Base-by-base conservation (phyloP, 2,888 invertebrate species). In the Brachypterus glaber region DNA sequence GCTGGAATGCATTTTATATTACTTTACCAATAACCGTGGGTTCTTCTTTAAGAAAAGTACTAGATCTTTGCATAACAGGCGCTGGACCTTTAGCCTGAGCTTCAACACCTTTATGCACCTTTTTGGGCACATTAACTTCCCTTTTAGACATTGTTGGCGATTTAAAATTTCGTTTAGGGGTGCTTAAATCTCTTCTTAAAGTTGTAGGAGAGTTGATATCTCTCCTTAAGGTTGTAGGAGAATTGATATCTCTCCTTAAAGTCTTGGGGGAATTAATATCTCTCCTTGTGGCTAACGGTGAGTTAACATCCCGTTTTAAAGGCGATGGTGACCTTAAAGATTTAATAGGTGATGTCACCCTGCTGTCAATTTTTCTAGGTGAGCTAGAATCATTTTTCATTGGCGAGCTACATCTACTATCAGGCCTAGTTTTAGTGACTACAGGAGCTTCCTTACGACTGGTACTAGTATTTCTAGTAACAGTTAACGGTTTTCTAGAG, bases 21-120 rank as follows among this genome's bases (percentile, higher is more conserved):
- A 59, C 52, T 50, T 69, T 73, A 37, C 70, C 70, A 43, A 76
- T 59, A 55, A 77, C 68, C 13, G 78, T 80, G 1, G 82, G 82
- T 59, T 82, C 82, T 48, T 83, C 83, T 59, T 82, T 82, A 12
- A 81, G 63, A 55, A 83, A 83, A 1, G 84, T 84, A 12, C 78
- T 79, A 0, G 83, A 84, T 30, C 83, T 71, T 44, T 71, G 70
- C 68, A 76, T 69, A 7, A 50, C 45, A 12, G 53, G 48, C 16
- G 46, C 41, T 29, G 50, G 52, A 30, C 33, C 31, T 15, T 30
- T 35, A 5, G 30, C 30, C 18, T 16, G 30, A 8, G 35, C 40
- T 12, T 35, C 31, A 16, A 27, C 31, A 3, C 36, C 18, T 13
- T 8, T 18, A 32, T 32, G 35, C 2, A 31, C 27, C 3, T 31